A percentile compares a stretch with the other conserved stretches of the same genome.
phyloP scores from a whole-genome alignment of 2,888 invertebrate genomes.

The Drosophila mayaguana region DNA sequence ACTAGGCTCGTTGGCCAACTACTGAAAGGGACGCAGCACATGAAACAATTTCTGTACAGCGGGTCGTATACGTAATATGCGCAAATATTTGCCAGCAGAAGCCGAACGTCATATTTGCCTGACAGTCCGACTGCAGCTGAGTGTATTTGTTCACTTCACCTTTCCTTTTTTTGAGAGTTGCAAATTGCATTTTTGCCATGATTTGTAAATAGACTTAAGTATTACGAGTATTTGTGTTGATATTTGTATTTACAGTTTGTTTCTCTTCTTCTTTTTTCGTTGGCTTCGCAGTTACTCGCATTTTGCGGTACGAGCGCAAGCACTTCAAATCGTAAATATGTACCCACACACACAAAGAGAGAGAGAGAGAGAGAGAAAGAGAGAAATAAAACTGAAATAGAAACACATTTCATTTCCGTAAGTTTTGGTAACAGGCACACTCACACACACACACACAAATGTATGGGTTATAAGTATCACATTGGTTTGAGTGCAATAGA shows the following conservation, averaged over 20 bases:
- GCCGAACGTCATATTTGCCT: conserved; percentile 61
- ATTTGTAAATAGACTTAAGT: conserved; percentile 75
- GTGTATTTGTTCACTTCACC: conserved; percentile 49
- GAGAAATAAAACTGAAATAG: conserved; percentile 72
- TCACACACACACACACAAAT: background rate
- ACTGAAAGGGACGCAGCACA: conserved; percentile 15
- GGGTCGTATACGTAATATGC: conserved; percentile 55
- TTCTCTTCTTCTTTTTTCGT: conserved; percentile 6
- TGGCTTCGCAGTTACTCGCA: conserved; percentile 29
- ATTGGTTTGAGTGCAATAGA: conserved; percentile 15
- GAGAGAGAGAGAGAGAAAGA: background rate
- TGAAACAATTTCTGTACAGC: conserved; percentile 41
- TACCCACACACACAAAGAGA: conserved; percentile 40
- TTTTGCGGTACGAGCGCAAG: conserved; percentile 58
- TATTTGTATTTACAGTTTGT: conserved; percentile 27
- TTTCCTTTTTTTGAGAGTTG: conserved; percentile 37
- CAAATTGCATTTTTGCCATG: conserved; percentile 74
- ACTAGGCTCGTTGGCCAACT: conserved; percentile 6
- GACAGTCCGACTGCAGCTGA: conserved; percentile 44
- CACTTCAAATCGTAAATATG: conserved; percentile 72
- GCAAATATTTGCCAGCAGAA: conserved; percentile 64
- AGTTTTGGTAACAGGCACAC: conserved; percentile 61
- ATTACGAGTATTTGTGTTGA: conserved; percentile 43
- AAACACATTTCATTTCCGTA: conserved; percentile 81
- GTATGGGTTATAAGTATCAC: conserved; percentile 26